These are phyloP conservation scores for Phaethon lepturus DNA, from an alignment of 2,113 vertebrate genomes.

Conservation along the genomic window DNA sequence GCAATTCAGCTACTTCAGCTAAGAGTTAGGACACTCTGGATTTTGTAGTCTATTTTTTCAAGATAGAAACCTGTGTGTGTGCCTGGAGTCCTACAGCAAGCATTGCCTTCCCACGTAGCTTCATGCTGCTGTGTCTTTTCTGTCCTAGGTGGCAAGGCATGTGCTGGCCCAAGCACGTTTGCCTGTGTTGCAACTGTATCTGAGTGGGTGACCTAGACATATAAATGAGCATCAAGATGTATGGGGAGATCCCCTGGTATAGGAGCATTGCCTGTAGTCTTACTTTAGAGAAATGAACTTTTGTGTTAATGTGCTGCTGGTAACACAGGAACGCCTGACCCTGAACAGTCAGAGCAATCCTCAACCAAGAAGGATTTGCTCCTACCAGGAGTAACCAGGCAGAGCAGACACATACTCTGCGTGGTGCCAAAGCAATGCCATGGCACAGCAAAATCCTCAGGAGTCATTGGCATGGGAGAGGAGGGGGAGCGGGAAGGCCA, in stretches of 20 bases:
- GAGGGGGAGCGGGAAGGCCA: too few relatives aligned
- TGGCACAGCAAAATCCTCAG: background rate
- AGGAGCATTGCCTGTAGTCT: background rate
- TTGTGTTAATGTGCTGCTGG: background rate
- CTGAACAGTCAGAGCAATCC: background rate
- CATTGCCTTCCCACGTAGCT: rapidly evolving
- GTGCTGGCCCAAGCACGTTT: rapidly evolving
- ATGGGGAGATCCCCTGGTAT: background rate
- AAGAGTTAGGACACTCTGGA: background rate
- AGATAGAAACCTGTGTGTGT: background rate
- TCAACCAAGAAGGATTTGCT: background rate
- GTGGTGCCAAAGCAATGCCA: rapidly evolving
- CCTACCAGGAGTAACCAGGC: background rate
- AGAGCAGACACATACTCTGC: background rate
- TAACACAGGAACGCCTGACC: background rate
- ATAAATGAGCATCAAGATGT: rapidly evolving
- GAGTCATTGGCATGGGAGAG: background rate
- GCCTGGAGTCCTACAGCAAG: background rate
- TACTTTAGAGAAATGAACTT: background rate
- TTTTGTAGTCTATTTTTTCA: background rate
- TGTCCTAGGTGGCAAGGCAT: background rate
- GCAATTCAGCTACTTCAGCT: background rate
- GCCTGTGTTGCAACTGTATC: background rate
- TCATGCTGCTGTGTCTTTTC: background rate
- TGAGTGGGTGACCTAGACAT: background rate